Percentiles rank a stretch among this genome's conserved stretches.
These are phyloP conservation scores for Dromaius novaehollandiae DNA, from an alignment of 2,113 vertebrate species.

Conservation along the genomic window DNA sequence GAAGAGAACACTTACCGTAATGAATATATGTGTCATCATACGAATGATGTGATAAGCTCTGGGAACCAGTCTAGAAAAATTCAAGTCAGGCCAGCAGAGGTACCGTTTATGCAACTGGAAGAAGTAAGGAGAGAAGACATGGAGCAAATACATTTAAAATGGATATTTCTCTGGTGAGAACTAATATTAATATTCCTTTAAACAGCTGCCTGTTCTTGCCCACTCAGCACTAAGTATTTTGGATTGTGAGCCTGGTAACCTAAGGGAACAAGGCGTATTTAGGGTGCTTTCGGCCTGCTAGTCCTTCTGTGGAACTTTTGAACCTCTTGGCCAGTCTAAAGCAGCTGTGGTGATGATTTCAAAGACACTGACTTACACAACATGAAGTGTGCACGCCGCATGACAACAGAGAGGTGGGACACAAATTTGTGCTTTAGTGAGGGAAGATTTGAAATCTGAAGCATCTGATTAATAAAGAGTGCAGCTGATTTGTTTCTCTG, in stretches of 20 bases:
- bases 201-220: background rate
- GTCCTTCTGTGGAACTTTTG: background rate
- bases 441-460: background rate
- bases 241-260: background rate
- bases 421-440: background rate
- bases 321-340: rapidly evolving
- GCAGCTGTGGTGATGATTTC: background rate
- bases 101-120: background rate
- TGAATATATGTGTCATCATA: background rate
- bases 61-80: background rate
- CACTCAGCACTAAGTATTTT: background rate
- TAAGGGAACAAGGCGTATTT: background rate
- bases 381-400: background rate
- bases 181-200: background rate
- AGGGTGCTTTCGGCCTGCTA: background rate
- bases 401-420: background rate
- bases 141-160: background rate
- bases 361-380: background rate
- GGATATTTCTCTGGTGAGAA: background rate
- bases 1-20: rapidly evolving
- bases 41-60: too few relatives aligned
- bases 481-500: background rate
- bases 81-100: background rate
- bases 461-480: background rate
- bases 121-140: background rate